phyloP scores from a whole-genome alignment of 2,888 invertebrate genomes.

The Tubiluchus corallicola region DNA sequence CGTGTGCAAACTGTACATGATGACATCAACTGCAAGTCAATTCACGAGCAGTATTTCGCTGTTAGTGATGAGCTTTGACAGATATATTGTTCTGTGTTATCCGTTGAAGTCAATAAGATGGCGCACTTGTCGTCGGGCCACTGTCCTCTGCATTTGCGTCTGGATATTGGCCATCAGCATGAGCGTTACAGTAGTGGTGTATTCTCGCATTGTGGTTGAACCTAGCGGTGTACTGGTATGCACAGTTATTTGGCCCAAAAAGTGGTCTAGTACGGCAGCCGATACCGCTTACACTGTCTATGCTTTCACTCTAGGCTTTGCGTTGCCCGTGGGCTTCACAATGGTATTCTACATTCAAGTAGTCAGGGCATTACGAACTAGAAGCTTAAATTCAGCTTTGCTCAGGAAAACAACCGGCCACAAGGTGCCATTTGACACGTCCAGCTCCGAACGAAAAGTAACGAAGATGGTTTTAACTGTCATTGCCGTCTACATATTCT shows the following conservation, averaged over 20 bases:
- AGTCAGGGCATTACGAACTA: constrained; percentile 42
- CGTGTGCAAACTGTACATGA: neutral
- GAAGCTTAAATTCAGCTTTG: neutral
- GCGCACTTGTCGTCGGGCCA: constrained; percentile 65
- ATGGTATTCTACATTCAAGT: constrained; percentile 47
- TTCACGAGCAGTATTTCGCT: neutral
- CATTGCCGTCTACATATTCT: constrained; percentile 71
- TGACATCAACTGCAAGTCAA: neutral
- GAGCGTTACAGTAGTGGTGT: neutral
- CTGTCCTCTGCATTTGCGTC: constrained; percentile 53
- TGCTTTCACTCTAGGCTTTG: constrained; percentile 24
- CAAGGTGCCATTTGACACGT: no score
- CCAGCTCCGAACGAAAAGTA: constrained; percentile 43
- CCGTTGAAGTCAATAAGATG: constrained; percentile 69
- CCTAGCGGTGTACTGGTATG: constrained; percentile 41
- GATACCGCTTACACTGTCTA: constrained; percentile 68
- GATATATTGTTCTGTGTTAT: constrained; percentile 14
- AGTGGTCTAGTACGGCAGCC: neutral
- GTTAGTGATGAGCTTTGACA: neutral
- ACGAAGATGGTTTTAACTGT: constrained; percentile 76
- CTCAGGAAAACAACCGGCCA: no score
- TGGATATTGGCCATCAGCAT: constrained; percentile 42
- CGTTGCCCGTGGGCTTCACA: neutral
- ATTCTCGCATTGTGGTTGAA: no score
- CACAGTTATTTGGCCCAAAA: constrained; percentile 30